Evolutionary conservation across 2,797 vertebrate species (phyloP).

Genomic region (Esox masquinongy): DNA sequence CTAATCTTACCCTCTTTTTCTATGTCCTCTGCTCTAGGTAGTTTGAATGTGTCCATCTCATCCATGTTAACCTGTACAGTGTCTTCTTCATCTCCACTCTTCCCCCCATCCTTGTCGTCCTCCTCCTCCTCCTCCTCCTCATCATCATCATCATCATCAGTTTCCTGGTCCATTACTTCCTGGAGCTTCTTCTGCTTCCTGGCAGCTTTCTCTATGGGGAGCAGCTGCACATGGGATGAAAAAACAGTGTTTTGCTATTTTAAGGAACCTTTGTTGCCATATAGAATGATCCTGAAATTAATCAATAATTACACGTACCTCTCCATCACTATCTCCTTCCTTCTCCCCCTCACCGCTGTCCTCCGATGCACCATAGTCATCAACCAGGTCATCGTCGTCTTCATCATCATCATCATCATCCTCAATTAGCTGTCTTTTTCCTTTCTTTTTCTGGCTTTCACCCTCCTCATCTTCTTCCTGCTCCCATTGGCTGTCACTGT

Average conservation of each 20-base stretch:
- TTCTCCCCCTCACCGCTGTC: constrained; percentile 72
- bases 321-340: constrained; percentile 72
- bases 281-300: neutral
- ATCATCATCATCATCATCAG: constrained; percentile 76
- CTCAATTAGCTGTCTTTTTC: constrained; percentile 52
- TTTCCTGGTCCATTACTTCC: constrained; percentile 47
- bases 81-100: constrained; percentile 68
- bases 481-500: constrained; percentile 71
- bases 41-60: constrained; percentile 79
- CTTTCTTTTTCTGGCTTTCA: constrained; percentile 48
- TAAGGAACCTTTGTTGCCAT: neutral
- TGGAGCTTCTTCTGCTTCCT: constrained; percentile 79
- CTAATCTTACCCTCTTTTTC: constrained; percentile 80
- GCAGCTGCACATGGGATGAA: constrained; percentile 72
- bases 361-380: constrained; percentile 75
- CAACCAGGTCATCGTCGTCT: constrained; percentile 71
- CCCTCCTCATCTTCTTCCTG: constrained; percentile 58
- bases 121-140: constrained; percentile 60
- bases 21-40: constrained; percentile 82
- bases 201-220: constrained; percentile 93
- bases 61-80: constrained; percentile 86
- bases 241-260: neutral
- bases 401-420: constrained; percentile 45
- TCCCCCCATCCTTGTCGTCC: constrained; percentile 43
- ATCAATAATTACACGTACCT: constrained; percentile 58